Conservation (phyloP, 2,113 vertebrate species). For the Cyanocitta stelleri region DNA sequence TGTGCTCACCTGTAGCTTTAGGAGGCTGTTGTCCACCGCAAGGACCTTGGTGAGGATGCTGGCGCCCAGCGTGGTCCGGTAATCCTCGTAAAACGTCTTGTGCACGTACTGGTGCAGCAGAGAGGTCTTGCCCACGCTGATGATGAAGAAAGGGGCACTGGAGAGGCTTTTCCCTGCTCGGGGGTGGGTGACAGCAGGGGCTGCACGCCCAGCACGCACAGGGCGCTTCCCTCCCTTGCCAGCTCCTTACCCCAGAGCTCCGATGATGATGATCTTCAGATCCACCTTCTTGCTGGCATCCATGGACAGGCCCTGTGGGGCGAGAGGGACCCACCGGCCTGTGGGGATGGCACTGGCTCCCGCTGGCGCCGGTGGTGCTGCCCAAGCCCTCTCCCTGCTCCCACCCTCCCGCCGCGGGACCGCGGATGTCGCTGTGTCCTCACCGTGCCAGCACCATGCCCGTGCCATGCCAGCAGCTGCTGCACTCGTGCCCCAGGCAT, state of each 20-base stretch:
- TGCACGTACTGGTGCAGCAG: conserved; percentile 80
- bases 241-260: conserved; percentile 74
- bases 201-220: accelerated
- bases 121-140: conserved; percentile 81
- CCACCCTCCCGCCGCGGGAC: accelerated
- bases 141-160: neutral
- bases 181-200: accelerated
- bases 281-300: conserved; percentile 75
- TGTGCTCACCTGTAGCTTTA: conserved; percentile 75
- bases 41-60: conserved; percentile 78
- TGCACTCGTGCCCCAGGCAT: accelerated
- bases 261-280: conserved; percentile 81
- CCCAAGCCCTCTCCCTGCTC: neutral
- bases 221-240: neutral
- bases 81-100: conserved; percentile 75
- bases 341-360: accelerated
- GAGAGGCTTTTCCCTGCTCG: neutral
- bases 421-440: accelerated
- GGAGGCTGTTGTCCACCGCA: conserved; percentile 49
- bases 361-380: accelerated
- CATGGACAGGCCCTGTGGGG: conserved; percentile 43
- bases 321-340: accelerated
- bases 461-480: neutral
- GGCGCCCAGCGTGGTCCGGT: conserved; percentile 78
- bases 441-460: accelerated